Conservation (phyloP, 2,888 invertebrate genomes). For the Tanypteryx hageni region DNA sequence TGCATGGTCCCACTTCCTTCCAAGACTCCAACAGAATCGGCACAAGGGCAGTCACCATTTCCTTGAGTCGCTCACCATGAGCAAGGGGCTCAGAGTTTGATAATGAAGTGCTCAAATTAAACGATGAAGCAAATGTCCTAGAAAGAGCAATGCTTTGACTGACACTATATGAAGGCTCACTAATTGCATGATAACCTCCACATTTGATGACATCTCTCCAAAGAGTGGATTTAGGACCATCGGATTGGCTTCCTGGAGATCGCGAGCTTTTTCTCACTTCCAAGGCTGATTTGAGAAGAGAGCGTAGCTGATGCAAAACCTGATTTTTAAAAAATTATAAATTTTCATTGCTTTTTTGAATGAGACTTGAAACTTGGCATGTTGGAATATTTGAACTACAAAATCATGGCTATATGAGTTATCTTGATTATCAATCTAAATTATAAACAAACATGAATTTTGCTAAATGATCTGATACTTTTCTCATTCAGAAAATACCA, state of each 20-base stretch:
- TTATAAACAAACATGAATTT: too few relatives aligned
- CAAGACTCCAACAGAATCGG: slow-evolving; percentile 43
- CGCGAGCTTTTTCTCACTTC: neutral
- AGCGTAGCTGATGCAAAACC: slow-evolving; percentile 44
- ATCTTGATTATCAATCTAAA: too few relatives aligned
- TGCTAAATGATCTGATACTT: too few relatives aligned
- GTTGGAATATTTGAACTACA: too few relatives aligned
- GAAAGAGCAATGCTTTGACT: neutral
- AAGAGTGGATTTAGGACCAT: neutral
- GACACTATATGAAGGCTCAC: neutral
- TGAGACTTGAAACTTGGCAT: too few relatives aligned
- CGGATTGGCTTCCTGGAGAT: neutral
- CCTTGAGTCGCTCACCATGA: neutral
- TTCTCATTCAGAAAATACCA: too few relatives aligned
- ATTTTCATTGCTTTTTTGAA: too few relatives aligned
- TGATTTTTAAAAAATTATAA: neutral
- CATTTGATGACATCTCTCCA: neutral
- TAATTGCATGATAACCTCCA: neutral
- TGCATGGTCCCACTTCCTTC: slow-evolving; percentile 35
- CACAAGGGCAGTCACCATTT: neutral
- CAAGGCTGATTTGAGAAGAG: slow-evolving; percentile 24
- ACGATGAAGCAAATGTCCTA: neutral
- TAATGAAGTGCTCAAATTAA: neutral
- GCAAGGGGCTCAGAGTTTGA: slow-evolving; percentile 22
- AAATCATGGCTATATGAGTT: too few relatives aligned